Evolutionary conservation across 2,113 vertebrate genomes (phyloP).

Genomic region (Monopterus albus): DNA sequence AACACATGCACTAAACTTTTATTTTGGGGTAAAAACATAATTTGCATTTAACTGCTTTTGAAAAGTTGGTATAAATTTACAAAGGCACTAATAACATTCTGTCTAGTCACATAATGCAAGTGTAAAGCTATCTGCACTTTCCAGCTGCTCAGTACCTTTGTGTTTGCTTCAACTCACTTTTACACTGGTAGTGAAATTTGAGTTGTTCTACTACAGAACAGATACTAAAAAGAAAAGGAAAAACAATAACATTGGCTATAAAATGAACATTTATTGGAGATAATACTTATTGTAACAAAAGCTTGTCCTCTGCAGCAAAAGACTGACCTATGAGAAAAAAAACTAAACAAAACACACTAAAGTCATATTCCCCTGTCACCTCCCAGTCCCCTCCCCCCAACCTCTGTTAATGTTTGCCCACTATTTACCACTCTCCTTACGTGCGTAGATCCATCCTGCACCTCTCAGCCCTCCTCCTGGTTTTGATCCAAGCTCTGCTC

Average conservation of each 20-base stretch:
- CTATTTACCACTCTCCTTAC: constrained; percentile 92
- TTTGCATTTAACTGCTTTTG: too few species aligned
- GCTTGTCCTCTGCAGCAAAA: constrained; percentile 55
- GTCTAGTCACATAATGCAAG: too few species aligned
- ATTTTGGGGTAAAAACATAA: too few species aligned
- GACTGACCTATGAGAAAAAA: constrained; percentile 40
- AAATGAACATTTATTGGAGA: constrained; percentile 9
- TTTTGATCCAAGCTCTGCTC: constrained; percentile 83
- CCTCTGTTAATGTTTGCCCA: constrained; percentile 45
- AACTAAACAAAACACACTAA: constrained; percentile 71
- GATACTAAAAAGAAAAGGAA: too few species aligned
- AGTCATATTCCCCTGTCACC: constrained; percentile 57
- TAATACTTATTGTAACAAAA: constrained; percentile 53
- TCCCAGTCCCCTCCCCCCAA: constrained; percentile 56
- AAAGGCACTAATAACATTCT: too few species aligned
- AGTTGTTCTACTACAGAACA: too few species aligned
- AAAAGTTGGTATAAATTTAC: too few species aligned
- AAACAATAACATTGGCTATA: too few species aligned
- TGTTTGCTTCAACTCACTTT: too few species aligned
- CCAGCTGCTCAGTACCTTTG: neutral
- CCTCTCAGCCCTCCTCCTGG: constrained; percentile 94
- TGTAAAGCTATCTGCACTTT: too few species aligned
- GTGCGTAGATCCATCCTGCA: constrained; percentile 93
- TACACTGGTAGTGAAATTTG: too few species aligned
- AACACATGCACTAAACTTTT: too few species aligned